These are phyloP conservation scores for Tryphoninae sp. DNA, from an alignment of 2,888 invertebrate genomes.

Conservation along the genomic window DNA sequence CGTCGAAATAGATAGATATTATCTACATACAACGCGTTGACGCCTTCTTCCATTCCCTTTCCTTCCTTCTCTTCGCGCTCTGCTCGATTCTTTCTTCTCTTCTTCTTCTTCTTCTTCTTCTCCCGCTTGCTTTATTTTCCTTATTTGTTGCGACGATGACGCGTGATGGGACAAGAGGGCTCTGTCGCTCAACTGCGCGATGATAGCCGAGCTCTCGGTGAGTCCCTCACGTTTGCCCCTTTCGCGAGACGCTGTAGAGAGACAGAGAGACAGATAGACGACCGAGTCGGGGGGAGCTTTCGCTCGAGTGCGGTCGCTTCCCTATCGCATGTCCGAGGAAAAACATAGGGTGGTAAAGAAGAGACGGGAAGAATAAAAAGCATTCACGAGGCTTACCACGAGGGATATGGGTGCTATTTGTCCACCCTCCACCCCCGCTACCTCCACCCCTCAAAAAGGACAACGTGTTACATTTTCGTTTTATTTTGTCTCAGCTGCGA, in stretches of 20 bases:
- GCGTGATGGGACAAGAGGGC: constrained; percentile 9
- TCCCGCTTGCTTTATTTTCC: no score
- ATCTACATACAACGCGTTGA: constrained; percentile 52
- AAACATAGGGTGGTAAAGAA: constrained; percentile 7
- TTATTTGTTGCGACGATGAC: constrained; percentile 23
- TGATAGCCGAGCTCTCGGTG: constrained; percentile 8
- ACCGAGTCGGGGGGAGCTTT: constrained; percentile 10
- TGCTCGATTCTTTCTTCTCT: constrained; percentile 13
- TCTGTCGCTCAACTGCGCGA: constrained; percentile 32
- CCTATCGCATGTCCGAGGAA: constrained; percentile 1
- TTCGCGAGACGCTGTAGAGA: constrained; percentile 10
- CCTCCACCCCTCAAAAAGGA: constrained; percentile 59
- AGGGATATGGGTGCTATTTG: constrained; percentile 65
- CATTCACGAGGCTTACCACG: constrained; percentile 55
- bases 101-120: not conserved
- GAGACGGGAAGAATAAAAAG: constrained; percentile 19
- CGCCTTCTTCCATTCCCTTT: not conserved
- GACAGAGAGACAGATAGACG: no score
- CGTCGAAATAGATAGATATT: constrained; percentile 60
- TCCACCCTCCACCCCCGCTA: constrained; percentile 61
- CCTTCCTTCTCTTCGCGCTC: not conserved
- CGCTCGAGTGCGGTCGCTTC: constrained; percentile 28
- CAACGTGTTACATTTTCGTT: constrained; percentile 67
- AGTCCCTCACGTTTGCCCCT: not conserved
- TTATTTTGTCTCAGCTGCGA: constrained; percentile 45